A percentile compares a stretch with the other conserved stretches of the same genome.
Evolutionary conservation across 2,797 vertebrate genomes (phyloP).

Genomic region (Sebastes iracundus): DNA sequence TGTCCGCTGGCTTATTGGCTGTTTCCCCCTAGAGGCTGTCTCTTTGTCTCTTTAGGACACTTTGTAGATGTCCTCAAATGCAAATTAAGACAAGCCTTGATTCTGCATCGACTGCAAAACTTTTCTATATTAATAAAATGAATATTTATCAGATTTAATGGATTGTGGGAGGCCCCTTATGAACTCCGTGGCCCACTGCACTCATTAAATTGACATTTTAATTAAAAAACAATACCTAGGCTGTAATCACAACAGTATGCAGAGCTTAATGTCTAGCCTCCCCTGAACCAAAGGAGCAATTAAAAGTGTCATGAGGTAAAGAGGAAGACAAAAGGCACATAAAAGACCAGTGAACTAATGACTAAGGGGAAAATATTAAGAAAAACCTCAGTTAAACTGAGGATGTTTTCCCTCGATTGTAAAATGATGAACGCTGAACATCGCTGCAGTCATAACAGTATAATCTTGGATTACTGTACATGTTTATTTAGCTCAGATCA

Average conservation of each 20-base stretch:
- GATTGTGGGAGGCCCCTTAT: background rate
- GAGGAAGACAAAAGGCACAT: background rate
- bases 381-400: background rate
- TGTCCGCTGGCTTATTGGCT: background rate
- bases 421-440: background rate
- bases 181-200: background rate
- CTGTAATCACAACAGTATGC: background rate
- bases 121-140: background rate
- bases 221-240: background rate
- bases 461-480: conserved; percentile 53
- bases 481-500: conserved; percentile 34
- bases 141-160: background rate
- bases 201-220: conserved; percentile 4
- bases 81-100: background rate
- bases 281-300: background rate
- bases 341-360: background rate
- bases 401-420: background rate
- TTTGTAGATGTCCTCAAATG: background rate
- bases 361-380: background rate
- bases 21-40: background rate
- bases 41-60: background rate
- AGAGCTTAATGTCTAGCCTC: background rate
- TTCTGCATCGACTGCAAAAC: background rate
- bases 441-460: background rate
- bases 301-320: background rate